Conservation (phyloP, 2,888 invertebrate species). For the Cosmia trapezina region DNA sequence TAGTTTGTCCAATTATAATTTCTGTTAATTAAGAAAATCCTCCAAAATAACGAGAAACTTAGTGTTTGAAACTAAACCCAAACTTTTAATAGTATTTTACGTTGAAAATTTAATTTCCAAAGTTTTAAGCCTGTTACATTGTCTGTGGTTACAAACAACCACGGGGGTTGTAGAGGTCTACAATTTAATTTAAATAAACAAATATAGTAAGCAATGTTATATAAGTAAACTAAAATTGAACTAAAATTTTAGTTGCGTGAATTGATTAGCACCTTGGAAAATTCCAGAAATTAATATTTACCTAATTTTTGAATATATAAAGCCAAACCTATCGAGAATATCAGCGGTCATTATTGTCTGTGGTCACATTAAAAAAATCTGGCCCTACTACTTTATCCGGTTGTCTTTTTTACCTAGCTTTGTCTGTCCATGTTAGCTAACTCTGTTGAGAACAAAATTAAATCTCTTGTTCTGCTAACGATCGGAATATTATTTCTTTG, state of each 20-base stretch:
- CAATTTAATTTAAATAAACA: background rate
- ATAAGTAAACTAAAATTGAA: too few species aligned
- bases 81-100: slow-evolving; percentile 40
- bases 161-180: background rate
- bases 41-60: slow-evolving; percentile 10
- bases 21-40: slow-evolving; percentile 3
- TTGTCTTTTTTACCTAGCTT: background rate
- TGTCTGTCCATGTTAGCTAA: background rate
- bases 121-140: slow-evolving; percentile 32
- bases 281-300: background rate
- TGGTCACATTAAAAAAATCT: too few species aligned
- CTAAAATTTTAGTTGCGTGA: background rate
- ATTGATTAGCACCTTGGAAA: background rate
- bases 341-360: too few species aligned
- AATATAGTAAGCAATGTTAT: too few species aligned
- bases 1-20: background rate
- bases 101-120: slow-evolving; percentile 30
- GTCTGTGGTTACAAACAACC: slow-evolving; percentile 25
- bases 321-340: background rate
- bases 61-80: slow-evolving; percentile 12
- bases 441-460: background rate
- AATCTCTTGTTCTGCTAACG: background rate
- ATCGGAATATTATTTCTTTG: background rate
- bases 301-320: background rate
- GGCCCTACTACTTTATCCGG: background rate